These are phyloP conservation scores for Selene dorsalis DNA, from an alignment of 2,797 vertebrate genomes.

Conservation along the genomic window DNA sequence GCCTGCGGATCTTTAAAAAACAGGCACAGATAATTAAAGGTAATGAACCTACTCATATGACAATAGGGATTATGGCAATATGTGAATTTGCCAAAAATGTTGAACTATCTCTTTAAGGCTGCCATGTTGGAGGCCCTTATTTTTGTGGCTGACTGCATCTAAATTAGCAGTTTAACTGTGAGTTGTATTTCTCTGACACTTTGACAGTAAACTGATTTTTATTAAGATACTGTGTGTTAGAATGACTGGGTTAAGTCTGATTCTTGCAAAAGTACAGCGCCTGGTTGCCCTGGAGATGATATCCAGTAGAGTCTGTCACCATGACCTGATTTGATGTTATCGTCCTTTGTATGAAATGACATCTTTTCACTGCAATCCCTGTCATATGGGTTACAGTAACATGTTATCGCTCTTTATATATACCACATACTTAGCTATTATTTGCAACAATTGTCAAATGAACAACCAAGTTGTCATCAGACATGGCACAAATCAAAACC, in stretches of 20 bases:
- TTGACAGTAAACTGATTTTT: background rate
- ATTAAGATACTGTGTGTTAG: background rate
- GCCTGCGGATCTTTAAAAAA: no score
- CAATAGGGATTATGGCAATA: no score
- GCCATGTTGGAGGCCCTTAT: slow-evolving; percentile 4
- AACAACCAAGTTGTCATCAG: background rate
- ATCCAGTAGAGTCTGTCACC: background rate
- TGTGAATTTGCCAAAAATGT: no score
- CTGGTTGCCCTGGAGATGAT: background rate
- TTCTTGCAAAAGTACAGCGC: background rate
- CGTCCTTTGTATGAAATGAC: no score
- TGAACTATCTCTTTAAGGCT: no score
- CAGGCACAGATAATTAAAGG: no score
- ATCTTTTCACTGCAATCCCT: no score
- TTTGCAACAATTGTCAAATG: background rate
- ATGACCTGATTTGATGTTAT: background rate
- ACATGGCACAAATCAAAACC: background rate
- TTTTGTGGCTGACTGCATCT: background rate
- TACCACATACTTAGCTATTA: slow-evolving; percentile 1
- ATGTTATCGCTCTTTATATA: background rate
- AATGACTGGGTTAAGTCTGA: background rate
- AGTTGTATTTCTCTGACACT: background rate
- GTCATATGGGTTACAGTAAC: no score
- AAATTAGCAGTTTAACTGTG: background rate
- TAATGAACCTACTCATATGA: no score